Conservation (phyloP, 2,888 invertebrate species). For the Drosophila affinis region DNA sequence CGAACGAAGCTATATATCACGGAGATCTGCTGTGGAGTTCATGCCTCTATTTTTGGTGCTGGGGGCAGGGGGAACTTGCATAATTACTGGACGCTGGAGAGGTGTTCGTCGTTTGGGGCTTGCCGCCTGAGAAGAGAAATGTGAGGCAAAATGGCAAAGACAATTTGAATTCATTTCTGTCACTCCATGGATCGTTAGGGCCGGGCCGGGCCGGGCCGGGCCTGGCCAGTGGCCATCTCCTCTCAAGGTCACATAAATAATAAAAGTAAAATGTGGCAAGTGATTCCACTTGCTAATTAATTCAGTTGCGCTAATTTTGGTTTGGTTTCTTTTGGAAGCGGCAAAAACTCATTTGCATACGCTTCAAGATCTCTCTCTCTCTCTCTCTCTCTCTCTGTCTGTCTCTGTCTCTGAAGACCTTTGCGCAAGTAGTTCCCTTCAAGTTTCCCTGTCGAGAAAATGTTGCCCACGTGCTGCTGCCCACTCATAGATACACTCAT, state of each 20-base stretch:
- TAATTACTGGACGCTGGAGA: constrained; percentile 45
- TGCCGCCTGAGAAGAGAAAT: constrained; percentile 34
- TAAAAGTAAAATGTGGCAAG: constrained; percentile 62
- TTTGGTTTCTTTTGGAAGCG: constrained; percentile 34
- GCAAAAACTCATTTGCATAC: constrained; percentile 62
- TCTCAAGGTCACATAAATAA: constrained; percentile 65
- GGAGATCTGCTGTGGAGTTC: neutral
- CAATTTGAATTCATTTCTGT: constrained; percentile 50
- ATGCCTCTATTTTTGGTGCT: no score
- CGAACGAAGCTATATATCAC: constrained; percentile 25
- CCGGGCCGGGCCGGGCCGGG: constrained; percentile 12
- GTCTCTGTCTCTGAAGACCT: constrained; percentile 3
- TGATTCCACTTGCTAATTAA: constrained; percentile 65
- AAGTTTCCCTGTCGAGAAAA: constrained; percentile 7
- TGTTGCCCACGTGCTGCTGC: constrained; percentile 45
- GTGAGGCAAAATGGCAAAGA: constrained; percentile 50
- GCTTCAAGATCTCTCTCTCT: constrained; percentile 13
- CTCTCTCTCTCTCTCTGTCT: neutral
- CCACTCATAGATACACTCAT: constrained; percentile 20
- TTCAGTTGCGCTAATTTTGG: constrained; percentile 75
- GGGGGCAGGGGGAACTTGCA: constrained; percentile 48
- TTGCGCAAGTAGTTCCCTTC: constrained; percentile 55
- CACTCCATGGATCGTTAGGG: constrained; percentile 29
- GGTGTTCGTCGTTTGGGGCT: constrained; percentile 1
- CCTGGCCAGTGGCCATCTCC: constrained; percentile 43